phyloP scores from a whole-genome alignment of 2,888 invertebrate genomes.

The Luperina testacea region DNA sequence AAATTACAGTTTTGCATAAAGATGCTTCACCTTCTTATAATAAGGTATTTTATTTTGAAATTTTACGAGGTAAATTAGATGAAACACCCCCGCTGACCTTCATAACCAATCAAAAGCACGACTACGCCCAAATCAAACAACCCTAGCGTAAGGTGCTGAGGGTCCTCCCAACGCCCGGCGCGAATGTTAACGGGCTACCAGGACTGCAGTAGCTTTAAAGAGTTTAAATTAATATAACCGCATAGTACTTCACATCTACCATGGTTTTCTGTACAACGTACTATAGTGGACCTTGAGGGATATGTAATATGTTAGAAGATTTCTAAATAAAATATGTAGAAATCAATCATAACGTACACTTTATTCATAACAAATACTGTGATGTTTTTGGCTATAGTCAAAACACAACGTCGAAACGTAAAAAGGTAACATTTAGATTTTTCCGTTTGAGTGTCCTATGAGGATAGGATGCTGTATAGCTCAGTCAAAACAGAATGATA shows the following conservation, averaged over 20 bases:
- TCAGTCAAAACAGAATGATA: not conserved
- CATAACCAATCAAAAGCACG: conserved; percentile 34
- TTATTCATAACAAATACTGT: not conserved
- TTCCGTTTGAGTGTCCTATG: too few relatives aligned
- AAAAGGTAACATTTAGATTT: not conserved
- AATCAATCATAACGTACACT: not conserved
- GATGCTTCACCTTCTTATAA: not conserved
- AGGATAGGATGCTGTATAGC: not conserved
- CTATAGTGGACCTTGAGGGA: not conserved
- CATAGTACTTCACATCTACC: not conserved
- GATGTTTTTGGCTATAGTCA: not conserved
- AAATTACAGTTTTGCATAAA: not conserved
- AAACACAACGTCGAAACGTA: not conserved
- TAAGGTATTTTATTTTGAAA: not conserved
- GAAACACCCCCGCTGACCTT: conserved; percentile 27
- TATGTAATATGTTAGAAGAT: not conserved
- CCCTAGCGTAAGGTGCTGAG: conserved; percentile 4
- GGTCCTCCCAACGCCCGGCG: conserved; percentile 46
- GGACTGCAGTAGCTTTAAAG: conserved; percentile 5
- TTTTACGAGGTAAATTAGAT: not conserved
- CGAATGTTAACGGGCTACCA: conserved; percentile 19
- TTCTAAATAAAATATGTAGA: not conserved
- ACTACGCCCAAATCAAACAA: conserved; percentile 34
- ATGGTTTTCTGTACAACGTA: not conserved
- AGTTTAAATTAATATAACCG: not conserved